A percentile compares a stretch with the other conserved stretches of the same genome.
Conservation (phyloP, 2,797 vertebrate species). For the Spondyliosoma cantharus region DNA sequence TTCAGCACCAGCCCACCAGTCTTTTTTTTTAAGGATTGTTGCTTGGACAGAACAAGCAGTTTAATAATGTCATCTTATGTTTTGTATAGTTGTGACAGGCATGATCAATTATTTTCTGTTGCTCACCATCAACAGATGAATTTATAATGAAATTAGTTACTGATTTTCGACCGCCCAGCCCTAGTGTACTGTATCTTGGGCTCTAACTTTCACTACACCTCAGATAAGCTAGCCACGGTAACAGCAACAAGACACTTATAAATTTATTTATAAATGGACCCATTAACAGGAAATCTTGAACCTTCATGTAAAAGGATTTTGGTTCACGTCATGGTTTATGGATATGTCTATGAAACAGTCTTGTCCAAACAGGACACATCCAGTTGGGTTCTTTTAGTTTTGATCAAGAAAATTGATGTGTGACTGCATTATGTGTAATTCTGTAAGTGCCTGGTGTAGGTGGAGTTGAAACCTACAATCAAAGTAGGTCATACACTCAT, state of each 20-base stretch:
- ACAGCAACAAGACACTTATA: neutral
- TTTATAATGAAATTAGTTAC: neutral
- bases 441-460: conserved; percentile 4
- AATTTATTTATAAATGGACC: neutral
- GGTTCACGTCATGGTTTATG: neutral
- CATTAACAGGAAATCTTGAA: neutral
- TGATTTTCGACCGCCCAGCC: neutral
- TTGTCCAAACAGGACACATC: neutral
- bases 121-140: neutral
- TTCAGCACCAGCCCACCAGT: too few relatives aligned
- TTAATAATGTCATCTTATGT: neutral
- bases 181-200: neutral
- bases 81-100: neutral
- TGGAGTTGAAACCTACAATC: conserved; percentile 19
- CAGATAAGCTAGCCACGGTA: neutral
- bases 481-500: conserved; percentile 13
- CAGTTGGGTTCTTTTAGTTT: neutral
- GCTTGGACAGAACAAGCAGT: neutral
- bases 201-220: conserved; percentile 5
- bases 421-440: conserved; percentile 34
- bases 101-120: neutral
- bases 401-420: conserved; percentile 6
- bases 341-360: neutral
- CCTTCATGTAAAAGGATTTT: neutral
- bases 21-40: neutral